Percentiles rank a stretch among this genome's conserved stretches.
Conservation (phyloP, 2,797 vertebrate genomes). For the Brachyalestes nurse region DNA sequence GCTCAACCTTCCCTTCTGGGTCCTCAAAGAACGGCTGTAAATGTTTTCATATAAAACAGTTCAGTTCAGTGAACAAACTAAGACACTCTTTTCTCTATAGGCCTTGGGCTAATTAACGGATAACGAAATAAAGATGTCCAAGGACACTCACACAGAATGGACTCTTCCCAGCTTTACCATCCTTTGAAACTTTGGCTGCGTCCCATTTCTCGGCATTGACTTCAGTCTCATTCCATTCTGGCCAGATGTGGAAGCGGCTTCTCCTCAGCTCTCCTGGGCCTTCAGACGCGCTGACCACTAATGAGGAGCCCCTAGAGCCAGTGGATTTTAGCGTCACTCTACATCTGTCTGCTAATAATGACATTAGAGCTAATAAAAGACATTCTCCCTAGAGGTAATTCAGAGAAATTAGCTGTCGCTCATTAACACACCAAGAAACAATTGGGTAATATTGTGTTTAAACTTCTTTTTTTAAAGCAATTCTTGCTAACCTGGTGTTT, state of each 20-base stretch:
- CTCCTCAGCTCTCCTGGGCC: constrained; percentile 62
- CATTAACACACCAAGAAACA: too few species aligned
- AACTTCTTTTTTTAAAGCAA: too few species aligned
- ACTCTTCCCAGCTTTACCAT: constrained; percentile 67
- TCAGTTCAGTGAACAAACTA: not conserved
- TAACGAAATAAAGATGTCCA: not conserved
- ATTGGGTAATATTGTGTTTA: too few species aligned
- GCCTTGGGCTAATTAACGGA: not conserved
- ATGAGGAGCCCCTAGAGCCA: constrained; percentile 35
- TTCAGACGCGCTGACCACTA: constrained; percentile 64
- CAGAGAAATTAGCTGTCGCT: too few species aligned
- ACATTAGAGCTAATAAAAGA: not conserved
- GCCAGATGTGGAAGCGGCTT: constrained; percentile 82
- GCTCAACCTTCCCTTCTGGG: constrained; percentile 86
- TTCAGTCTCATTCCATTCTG: constrained; percentile 92
- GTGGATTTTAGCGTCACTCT: not conserved
- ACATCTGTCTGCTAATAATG: not conserved
- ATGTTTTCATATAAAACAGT: not conserved
- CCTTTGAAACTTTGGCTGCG: constrained; percentile 80
- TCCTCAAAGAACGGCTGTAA: constrained; percentile 87
- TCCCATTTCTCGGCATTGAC: constrained; percentile 92
- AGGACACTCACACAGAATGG: constrained; percentile 75
- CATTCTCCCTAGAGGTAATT: too few species aligned
- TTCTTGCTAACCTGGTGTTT: too few species aligned
- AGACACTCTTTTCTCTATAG: not conserved